Conservation (phyloP, 2,113 vertebrate species). For the Thermophis baileyi region DNA sequence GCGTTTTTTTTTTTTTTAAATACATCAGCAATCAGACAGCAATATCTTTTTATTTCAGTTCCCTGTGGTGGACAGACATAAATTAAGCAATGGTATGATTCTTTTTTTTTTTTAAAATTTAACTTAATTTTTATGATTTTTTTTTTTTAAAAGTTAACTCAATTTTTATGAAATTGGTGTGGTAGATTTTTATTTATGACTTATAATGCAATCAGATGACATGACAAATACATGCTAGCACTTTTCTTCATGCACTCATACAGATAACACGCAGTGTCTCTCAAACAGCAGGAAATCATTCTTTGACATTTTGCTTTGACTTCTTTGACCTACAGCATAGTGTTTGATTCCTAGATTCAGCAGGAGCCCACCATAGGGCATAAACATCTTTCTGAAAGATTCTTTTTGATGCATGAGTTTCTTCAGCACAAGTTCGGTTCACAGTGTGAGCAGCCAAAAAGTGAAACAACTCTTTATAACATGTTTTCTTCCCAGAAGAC, state of each 20-base stretch:
- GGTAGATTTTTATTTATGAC: neutral
- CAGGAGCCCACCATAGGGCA: slow-evolving; percentile 1
- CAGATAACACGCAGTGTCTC: neutral
- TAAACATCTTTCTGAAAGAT: neutral
- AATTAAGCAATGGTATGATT: neutral
- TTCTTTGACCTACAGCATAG: slow-evolving; percentile 18
- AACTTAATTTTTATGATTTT: neutral
- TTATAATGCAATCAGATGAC: neutral
- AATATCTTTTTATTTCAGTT: neutral
- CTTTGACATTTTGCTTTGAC: slow-evolving; percentile 18
- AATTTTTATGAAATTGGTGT: neutral
- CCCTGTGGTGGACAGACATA: neutral
- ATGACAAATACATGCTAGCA: neutral
- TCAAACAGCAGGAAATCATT: slow-evolving; percentile 3
- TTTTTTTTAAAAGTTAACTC: neutral
- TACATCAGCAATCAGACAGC: neutral
- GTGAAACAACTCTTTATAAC: neutral
- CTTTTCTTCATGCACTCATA: neutral
- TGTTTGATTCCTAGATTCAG: slow-evolving; percentile 15
- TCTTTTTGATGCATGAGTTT: slow-evolving; percentile 4
- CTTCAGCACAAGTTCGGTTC: neutral
- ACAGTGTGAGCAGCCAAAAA: slow-evolving; percentile 1
- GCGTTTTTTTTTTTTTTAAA: neutral
- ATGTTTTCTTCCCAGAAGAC: neutral
- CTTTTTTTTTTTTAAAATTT: neutral